Evolutionary conservation across 1,140 invertebrate genomes (phyloP).

Genomic region (Nephila pilipes): DNA sequence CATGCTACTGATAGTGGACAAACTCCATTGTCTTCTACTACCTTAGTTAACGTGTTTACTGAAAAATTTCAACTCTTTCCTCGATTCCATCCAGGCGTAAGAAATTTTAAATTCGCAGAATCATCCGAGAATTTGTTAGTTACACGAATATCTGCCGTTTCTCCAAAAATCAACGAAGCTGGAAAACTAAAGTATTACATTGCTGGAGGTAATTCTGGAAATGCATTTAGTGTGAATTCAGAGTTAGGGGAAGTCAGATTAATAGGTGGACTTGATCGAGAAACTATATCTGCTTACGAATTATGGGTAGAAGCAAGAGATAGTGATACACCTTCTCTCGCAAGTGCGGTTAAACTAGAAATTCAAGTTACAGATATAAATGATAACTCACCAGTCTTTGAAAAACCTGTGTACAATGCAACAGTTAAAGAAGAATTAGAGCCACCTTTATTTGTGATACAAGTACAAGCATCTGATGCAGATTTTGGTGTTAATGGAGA

Average conservation of each 20-base stretch:
- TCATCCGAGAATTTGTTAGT: conserved; percentile 84
- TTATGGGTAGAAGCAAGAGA: conserved; percentile 96
- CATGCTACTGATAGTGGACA: conserved; percentile 82
- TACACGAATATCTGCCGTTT: conserved; percentile 81
- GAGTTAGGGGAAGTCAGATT: conserved; percentile 90
- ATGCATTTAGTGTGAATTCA: conserved; percentile 91
- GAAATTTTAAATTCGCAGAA: conserved; percentile 90
- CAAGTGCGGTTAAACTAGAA: conserved; percentile 86
- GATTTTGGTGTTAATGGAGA: conserved; percentile 94
- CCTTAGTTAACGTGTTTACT: conserved; percentile 85
- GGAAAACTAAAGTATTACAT: conserved; percentile 87
- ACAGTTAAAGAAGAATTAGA: conserved; percentile 92
- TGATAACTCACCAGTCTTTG: conserved; percentile 91
- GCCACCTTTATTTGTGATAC: conserved; percentile 88
- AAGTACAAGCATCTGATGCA: conserved; percentile 90
- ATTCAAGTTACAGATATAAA: conserved; percentile 95
- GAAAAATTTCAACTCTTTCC: conserved; percentile 89
- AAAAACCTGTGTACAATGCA: conserved; percentile 89
- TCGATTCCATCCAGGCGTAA: conserved; percentile 84
- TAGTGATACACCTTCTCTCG: conserved; percentile 89
- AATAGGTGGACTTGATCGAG: conserved; percentile 91
- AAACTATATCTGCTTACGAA: conserved; percentile 90
- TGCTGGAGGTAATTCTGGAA: conserved; percentile 94
- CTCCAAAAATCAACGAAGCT: conserved; percentile 86
- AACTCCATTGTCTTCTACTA: conserved; percentile 82